These are phyloP conservation scores for Cheumatopsyche charites DNA, from an alignment of 1,140 invertebrate species.

Conservation along the genomic window DNA sequence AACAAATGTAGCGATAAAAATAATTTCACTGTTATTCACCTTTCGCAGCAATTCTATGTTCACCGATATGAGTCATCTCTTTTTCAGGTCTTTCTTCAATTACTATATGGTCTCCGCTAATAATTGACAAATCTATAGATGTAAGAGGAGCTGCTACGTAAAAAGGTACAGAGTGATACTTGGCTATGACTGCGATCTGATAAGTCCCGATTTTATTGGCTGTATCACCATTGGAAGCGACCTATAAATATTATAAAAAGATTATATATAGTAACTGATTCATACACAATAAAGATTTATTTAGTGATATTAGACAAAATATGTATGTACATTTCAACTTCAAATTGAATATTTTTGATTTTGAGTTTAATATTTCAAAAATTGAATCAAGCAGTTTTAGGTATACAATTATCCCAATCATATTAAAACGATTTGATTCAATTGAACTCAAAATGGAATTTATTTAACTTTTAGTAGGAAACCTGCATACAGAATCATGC, in stretches of 20 bases:
- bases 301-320: not conserved
- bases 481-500: not conserved
- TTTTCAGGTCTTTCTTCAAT: slow-evolving; percentile 91
- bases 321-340: not conserved
- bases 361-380: no score
- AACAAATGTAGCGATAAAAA: not conserved
- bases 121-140: slow-evolving; percentile 84
- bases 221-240: slow-evolving; percentile 95
- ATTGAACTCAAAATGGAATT: no score
- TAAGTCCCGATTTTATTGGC: slow-evolving; percentile 99
- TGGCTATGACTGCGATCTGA: slow-evolving; percentile 92
- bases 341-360: no score
- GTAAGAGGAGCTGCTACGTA: slow-evolving; percentile 94
- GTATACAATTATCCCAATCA: no score
- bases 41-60: slow-evolving; percentile 81
- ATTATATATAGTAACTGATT: no score
- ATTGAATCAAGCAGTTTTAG: no score
- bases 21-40: slow-evolving; percentile 58
- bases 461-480: no score
- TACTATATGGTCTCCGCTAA: slow-evolving; percentile 83
- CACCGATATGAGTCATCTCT: slow-evolving; percentile 90
- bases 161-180: slow-evolving; percentile 91
- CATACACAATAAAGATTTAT: no score
- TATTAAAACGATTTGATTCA: no score
- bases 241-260: no score